Base-by-base conservation (phyloP, 2,113 vertebrate species). In the Xerus inauris region DNA sequence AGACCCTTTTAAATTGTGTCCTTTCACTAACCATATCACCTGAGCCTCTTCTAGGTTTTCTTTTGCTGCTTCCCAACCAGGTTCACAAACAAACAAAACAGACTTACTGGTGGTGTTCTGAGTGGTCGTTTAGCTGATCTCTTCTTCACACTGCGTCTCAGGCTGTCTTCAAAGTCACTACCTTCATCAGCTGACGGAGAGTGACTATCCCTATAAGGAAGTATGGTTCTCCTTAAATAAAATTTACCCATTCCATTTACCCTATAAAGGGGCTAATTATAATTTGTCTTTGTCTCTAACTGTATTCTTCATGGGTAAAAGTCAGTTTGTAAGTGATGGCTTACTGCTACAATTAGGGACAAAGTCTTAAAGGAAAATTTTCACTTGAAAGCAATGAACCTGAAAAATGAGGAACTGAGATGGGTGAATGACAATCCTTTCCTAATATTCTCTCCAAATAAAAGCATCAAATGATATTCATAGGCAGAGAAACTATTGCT, bases 131-230 rank as follows among this genome's bases (percentile, higher is more conserved):
- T 85, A 69, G 98, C 98, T 77, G 47, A 94, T 85, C 98, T 99
- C 73, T 96, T 96, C 73, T 71, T 35, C 86, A 69, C 49, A 8
- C 3, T 97, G 26, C 40, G 97, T 88, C 42, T 97, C 11, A 98
- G 35, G 6, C 79, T 95, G 8, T 97, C 91, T 95, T 99, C 98
- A 95, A 98, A 99, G 95, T 99, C 99, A 90, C 98, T 99, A 65
- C 94, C 98, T n/a, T 97, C 97, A 83, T 98, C 98, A 14, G 89
- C 8, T n/a, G 96, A 97, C 38, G 92, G 76, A 88, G 95, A 96
- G 69, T 93, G 92, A 93, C 76, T 92, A 85, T 85, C 94, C 98
- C 99, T 98, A 81, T 12, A 22, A 92, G 30, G 38, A 16, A 86
- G 17, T 67, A 62, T 73, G 40, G 32, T 59, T 94, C 73, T 92